Evolutionary conservation across 2,888 invertebrate genomes (phyloP).

Genomic region (Mesorhabditis spiculigera): DNA sequence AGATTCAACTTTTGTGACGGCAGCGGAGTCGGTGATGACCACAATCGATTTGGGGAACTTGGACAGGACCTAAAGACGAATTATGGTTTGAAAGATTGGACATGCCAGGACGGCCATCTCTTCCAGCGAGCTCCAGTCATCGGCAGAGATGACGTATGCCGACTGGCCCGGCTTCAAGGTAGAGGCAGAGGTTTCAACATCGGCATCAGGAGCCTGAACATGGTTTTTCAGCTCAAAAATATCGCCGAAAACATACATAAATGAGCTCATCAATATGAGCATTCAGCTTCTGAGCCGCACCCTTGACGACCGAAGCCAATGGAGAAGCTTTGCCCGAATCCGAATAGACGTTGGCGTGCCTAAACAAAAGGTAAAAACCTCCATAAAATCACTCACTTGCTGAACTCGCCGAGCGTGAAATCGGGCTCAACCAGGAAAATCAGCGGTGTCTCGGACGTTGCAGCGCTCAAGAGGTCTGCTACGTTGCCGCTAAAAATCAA

Average conservation of each 20-base stretch:
- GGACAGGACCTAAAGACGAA: slow-evolving; percentile 17
- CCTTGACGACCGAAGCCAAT: slow-evolving; percentile 29
- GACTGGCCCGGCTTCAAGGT: slow-evolving; percentile 22
- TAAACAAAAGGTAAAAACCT: slow-evolving; percentile 23
- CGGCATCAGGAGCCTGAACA: slow-evolving; percentile 18
- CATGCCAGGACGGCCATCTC: slow-evolving; percentile 23
- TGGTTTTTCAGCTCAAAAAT: neutral
- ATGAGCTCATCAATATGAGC: neutral
- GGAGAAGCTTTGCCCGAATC: slow-evolving; percentile 21
- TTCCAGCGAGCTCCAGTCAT: slow-evolving; percentile 34
- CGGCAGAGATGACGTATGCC: slow-evolving; percentile 33
- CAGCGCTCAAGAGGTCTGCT: slow-evolving; percentile 22
- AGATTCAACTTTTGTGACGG: slow-evolving; percentile 19
- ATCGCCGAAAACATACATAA: slow-evolving; percentile 5
- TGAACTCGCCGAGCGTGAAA: slow-evolving; percentile 32
- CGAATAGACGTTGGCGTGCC: slow-evolving; percentile 26
- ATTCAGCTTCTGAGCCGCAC: neutral
- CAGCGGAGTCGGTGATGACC: slow-evolving; percentile 31
- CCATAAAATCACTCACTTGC: slow-evolving; percentile 6
- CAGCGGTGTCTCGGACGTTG: slow-evolving; percentile 30
- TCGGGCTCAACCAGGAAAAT: slow-evolving; percentile 38
- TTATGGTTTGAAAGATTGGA: neutral
- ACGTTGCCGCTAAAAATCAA: slow-evolving; percentile 8
- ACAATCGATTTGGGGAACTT: slow-evolving; percentile 23
- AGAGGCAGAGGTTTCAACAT: slow-evolving; percentile 21